Conservation (phyloP, 2,888 invertebrate genomes). For the Agrotis clavis region DNA sequence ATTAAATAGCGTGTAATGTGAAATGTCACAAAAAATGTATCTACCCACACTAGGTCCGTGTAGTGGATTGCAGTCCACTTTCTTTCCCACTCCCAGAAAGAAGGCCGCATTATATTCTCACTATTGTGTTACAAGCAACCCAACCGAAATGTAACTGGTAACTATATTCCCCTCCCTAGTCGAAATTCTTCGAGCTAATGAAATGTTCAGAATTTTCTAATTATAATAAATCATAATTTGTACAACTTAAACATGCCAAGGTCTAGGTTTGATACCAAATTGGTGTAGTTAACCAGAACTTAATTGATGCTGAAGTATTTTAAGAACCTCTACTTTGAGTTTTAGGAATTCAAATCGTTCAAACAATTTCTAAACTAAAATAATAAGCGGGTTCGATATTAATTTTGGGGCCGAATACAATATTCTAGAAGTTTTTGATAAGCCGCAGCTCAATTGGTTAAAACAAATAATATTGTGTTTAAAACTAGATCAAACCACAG, state of each 20-base stretch:
- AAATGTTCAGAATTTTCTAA: conserved; percentile 3
- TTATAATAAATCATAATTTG: conserved; percentile 12
- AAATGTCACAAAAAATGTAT: too few species aligned
- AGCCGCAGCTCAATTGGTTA: not conserved
- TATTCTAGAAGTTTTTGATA: conserved; percentile 10
- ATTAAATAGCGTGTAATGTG: too few species aligned
- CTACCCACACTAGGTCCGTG: too few species aligned
- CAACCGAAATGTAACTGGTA: not conserved
- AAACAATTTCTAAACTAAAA: conserved; percentile 50
- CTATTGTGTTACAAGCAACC: too few species aligned
- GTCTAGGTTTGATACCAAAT: conserved; percentile 37
- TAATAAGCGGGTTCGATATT: conserved; percentile 51
- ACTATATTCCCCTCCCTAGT: not conserved
- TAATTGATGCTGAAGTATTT: conserved; percentile 58
- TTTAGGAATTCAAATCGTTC: conserved; percentile 50
- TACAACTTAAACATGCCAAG: conserved; percentile 25
- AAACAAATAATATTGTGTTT: not conserved
- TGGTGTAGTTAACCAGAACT: conserved; percentile 42
- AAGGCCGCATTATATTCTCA: too few species aligned
- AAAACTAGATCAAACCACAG: not conserved
- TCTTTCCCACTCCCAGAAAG: too few species aligned
- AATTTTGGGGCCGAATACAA: conserved; percentile 33
- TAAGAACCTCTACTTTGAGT: conserved; percentile 46
- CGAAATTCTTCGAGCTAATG: not conserved
- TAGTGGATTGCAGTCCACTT: too few species aligned